Conservation (phyloP, 2,888 invertebrate species). For the Cosmia pyralina region DNA sequence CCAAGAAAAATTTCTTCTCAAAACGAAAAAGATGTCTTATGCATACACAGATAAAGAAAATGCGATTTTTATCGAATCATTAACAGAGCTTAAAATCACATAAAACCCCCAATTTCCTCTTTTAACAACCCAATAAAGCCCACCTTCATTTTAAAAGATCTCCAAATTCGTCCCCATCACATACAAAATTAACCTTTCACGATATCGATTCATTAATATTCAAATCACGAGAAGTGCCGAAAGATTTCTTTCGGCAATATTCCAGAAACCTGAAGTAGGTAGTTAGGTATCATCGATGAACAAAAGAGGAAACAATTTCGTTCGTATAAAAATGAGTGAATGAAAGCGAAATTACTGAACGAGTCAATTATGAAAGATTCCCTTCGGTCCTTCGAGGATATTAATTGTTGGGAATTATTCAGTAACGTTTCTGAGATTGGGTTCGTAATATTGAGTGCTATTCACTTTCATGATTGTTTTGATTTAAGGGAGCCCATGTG, state of each 20-base stretch:
- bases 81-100: background rate
- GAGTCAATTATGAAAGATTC: constrained; percentile 59
- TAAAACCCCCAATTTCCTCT: constrained; percentile 47
- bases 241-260: constrained; percentile 52
- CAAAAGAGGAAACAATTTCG: constrained; percentile 60
- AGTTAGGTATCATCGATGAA: constrained; percentile 25
- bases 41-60: background rate
- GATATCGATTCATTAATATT: constrained; percentile 66
- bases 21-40: background rate
- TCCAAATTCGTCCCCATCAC: constrained; percentile 47
- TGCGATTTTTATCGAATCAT: constrained; percentile 7
- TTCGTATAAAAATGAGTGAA: constrained; percentile 49
- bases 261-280: constrained; percentile 36
- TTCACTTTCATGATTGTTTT: constrained; percentile 44
- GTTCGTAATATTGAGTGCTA: constrained; percentile 43
- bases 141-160: constrained; percentile 43
- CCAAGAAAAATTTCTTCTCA: too few species aligned
- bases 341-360: constrained; percentile 51
- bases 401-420: constrained; percentile 62
- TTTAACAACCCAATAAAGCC: constrained; percentile 55
- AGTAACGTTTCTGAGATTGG: constrained; percentile 52
- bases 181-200: constrained; percentile 57
- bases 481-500: constrained; percentile 6
- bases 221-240: constrained; percentile 53
- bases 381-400: constrained; percentile 45